phyloP scores from a whole-genome alignment of 2,113 vertebrate species.

The Varanus komodoensis region DNA sequence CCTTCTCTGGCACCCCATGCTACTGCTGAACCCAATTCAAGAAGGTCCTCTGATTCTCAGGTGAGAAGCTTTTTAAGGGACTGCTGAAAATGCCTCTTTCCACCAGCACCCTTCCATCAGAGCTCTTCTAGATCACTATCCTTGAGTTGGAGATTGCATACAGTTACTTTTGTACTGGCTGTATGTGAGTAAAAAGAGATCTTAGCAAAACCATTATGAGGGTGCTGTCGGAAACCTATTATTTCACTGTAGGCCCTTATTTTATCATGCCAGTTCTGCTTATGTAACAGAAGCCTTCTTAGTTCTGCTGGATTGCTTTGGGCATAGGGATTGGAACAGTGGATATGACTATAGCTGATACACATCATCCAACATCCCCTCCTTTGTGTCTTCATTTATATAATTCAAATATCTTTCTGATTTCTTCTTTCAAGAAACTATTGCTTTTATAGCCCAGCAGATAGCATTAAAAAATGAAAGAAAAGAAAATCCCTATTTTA shows the following conservation, averaged over 20 bases:
- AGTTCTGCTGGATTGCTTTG: neutral
- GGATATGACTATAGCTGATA: neutral
- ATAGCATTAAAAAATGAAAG: conserved; percentile 1
- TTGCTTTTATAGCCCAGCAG: neutral
- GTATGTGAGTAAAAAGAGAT: no score
- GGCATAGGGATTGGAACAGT: neutral
- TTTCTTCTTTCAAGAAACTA: neutral
- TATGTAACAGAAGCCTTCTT: neutral
- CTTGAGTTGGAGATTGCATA: no score
- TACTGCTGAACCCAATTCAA: neutral
- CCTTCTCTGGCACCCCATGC: neutral
- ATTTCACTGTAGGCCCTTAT: neutral
- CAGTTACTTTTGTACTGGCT: no score
- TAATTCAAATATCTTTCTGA: neutral
- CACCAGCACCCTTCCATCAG: no score
- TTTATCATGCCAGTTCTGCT: neutral
- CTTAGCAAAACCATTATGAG: no score
- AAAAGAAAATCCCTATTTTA: conserved; percentile 13
- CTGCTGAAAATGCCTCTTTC: no score
- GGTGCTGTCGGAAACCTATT: no score
- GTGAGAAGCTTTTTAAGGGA: no score
- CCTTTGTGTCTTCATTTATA: neutral
- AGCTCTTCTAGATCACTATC: no score
- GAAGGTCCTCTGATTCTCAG: no score
- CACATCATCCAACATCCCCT: neutral